Percentiles rank a stretch among this genome's conserved stretches.
These are phyloP conservation scores for Tetrax tetrax DNA, from an alignment of 2,113 vertebrate genomes.

Conservation along the genomic window DNA sequence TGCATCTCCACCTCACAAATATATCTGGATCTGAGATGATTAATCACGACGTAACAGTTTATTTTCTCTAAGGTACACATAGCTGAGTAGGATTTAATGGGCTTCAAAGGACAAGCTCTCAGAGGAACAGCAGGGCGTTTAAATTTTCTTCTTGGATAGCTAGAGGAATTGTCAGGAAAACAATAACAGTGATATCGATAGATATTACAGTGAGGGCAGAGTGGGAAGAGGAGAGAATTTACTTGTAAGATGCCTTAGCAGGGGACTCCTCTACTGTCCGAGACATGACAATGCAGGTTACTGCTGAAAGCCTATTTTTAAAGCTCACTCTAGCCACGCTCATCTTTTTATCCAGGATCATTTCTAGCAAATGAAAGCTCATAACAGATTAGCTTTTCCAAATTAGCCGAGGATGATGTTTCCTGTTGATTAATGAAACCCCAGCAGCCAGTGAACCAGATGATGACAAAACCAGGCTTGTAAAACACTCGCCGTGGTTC, in stretches of 20 bases:
- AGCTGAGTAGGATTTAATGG: slow-evolving; percentile 19
- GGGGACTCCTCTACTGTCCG: not conserved
- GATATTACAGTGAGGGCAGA: not conserved
- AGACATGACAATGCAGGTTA: not conserved
- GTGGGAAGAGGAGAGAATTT: not conserved
- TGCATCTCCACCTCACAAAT: not conserved
- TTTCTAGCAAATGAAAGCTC: not conserved
- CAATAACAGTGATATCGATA: not conserved
- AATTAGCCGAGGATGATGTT: not conserved
- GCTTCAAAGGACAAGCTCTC: not conserved
- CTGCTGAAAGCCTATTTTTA: not conserved
- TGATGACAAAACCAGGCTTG: not conserved
- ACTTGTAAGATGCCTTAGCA: not conserved
- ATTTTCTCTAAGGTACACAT: slow-evolving; percentile 23
- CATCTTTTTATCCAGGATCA: not conserved
- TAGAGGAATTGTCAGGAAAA: not conserved
- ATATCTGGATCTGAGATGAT: not conserved
- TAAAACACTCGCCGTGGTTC: not conserved
- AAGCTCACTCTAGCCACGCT: not conserved
- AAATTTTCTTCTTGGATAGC: slow-evolving; percentile 5
- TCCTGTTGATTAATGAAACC: not conserved
- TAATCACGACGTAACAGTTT: slow-evolving; percentile 3
- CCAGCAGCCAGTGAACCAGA: not conserved
- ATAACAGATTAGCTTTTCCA: not conserved
- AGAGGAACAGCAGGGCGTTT: slow-evolving; percentile 11